Evolutionary conservation across 2,888 invertebrate genomes (phyloP).

Genomic region (Cylloceria caligata): DNA sequence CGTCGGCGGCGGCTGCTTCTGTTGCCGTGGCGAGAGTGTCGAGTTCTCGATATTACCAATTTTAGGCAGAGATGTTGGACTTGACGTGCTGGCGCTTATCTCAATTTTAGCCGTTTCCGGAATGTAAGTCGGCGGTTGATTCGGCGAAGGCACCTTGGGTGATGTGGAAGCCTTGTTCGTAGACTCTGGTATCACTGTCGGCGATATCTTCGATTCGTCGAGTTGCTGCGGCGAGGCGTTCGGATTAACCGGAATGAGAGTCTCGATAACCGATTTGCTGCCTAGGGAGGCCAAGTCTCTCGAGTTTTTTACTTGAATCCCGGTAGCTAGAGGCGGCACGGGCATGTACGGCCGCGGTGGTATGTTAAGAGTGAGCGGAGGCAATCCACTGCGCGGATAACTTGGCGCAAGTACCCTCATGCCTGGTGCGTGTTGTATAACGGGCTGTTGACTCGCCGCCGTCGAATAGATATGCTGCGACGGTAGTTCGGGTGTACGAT

Average conservation of each 20-base stretch:
- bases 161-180: slow-evolving; percentile 82
- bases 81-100: slow-evolving; percentile 78
- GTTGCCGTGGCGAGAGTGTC: slow-evolving; percentile 74
- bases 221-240: slow-evolving; percentile 77
- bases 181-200: slow-evolving; percentile 80
- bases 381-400: slow-evolving; percentile 81
- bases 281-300: slow-evolving; percentile 73
- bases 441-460: slow-evolving; percentile 82
- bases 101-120: slow-evolving; percentile 83
- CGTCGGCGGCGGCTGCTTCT: slow-evolving; percentile 70
- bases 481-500: slow-evolving; percentile 76
- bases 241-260: slow-evolving; percentile 78
- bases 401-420: slow-evolving; percentile 81
- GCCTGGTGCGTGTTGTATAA: slow-evolving; percentile 83
- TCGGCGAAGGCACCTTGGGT: slow-evolving; percentile 83
- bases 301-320: slow-evolving; percentile 77
- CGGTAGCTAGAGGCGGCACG: slow-evolving; percentile 76
- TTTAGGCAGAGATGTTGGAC: slow-evolving; percentile 75
- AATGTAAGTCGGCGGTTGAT: slow-evolving; percentile 83
- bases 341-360: slow-evolving; percentile 82
- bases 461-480: slow-evolving; percentile 82
- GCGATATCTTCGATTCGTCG: slow-evolving; percentile 82
- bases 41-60: slow-evolving; percentile 71
- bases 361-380: slow-evolving; percentile 81
- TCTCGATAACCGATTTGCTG: slow-evolving; percentile 82